Evolutionary conservation across 2,888 invertebrate species (phyloP), one percentile per base, ranked within the genome.

Genomic region (Pollenia griseotomentosa): DNA sequence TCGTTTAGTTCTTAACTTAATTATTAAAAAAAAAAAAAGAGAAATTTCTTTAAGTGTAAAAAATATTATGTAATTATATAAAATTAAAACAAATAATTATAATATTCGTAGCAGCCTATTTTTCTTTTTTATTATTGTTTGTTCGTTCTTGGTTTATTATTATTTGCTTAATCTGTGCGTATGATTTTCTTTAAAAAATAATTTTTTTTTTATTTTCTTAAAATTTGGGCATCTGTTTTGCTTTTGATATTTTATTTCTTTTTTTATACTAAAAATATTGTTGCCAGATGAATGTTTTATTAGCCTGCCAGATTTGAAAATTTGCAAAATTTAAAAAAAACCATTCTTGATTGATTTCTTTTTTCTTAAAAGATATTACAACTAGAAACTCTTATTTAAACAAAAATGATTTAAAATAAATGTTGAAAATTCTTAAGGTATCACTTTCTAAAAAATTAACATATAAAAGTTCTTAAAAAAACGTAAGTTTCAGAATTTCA

Each of bases 261-360:
- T 2, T 23, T 57, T 12, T 12, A 48, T 57, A 57, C 46, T 65
- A 77, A 61, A 68, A 73, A 87, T 87, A 82, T 87, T 87, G 87
- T 87, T 87, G 87, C 87, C 87, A 74, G 87, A 87, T 87, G 87
- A 87, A 87, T 63, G 84, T 46, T 61, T 42, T 40, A 51, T 57
- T 79, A 55, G 40, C 11, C 77, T 51, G 84, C 65, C 65, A 71
- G 70, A 68, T 82, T 68, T 16, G 8, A 66, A 66, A 57, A 23
- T 23, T 19, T 53, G 11, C 44, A 75, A 51, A 63, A 48, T 10
- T 61, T n/a, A 57, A 42, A 78, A 51, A n/a, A 6, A 78, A 57
- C 11, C 40, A 11, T 14, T 40, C 3, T 70, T 19, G 5, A 6
- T 33, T 33, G 33, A 33, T 33, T 33, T 33, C 1, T 33, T 33